Evolutionary conservation across 2,113 vertebrate species (phyloP), one percentile per base, ranked within the genome.

Genomic region (Nanorana parkeri): DNA sequence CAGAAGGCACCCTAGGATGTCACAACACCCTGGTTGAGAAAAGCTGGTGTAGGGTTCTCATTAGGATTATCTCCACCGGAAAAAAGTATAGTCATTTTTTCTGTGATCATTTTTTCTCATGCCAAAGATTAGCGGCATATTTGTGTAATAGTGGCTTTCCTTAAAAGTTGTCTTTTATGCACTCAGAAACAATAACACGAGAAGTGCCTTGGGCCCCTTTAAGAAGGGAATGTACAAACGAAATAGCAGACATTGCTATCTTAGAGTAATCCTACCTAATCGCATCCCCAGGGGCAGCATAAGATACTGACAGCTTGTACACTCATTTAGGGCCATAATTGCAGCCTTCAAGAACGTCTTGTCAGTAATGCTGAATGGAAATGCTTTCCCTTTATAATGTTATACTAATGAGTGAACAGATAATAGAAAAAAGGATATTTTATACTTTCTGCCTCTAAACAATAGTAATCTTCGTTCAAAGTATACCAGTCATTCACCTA

Each of bases 211-310:
- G 36, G 68, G 68, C 75, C 5, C 24, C 73, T 24, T 66, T 28
- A 56, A 36, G 13, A 17, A 55, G 19, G 52, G n/a, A 68, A 47
- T 71, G 28, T 28, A 36, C 17, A 8, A 19, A 20, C 36, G 51
- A 51, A 60, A 80, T 28, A 63, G 68, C 13, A 68, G 55, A 63
- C 41, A 19, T 28, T 26, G 67, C 23, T 20, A 23, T 80, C 58
- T 63, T 71, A 21, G 15, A 20, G 24, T 71, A 80, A 80, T 80
- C 67, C 78, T 21, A 7, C 36, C 36, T 80, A 80, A 80, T 80
- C 56, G 23, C 41, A 56, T 58, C 36, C 78, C 78, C 17, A 16
- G 28, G 68, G 78, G 56, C 58, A 23, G 56, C 55, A 63, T 63
- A 15, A 51, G 29, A 71, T 23, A 16, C 68, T 80, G 77, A 79